Conservation (phyloP, 2,113 vertebrate genomes). For the Cathartes aura region DNA sequence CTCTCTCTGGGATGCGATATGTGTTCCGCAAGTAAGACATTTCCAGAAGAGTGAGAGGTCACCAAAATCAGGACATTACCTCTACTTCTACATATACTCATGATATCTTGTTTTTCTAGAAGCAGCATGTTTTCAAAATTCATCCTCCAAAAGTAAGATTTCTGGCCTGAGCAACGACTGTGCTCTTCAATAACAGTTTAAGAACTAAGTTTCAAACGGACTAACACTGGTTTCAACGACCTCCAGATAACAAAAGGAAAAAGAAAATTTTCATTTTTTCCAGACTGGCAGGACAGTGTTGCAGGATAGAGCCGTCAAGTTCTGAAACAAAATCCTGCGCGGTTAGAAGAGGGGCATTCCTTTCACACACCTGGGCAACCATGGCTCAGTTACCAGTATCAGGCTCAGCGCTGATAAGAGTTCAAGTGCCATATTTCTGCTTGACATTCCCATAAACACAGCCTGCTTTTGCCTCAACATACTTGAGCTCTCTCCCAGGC, state of each 20-base stretch:
- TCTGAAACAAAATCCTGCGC: not conserved
- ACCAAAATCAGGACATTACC: not conserved
- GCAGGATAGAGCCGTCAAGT: not conserved
- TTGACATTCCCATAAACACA: constrained; percentile 64
- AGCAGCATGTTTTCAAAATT: not conserved
- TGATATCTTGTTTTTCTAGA: not conserved
- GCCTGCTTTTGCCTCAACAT: constrained; percentile 39
- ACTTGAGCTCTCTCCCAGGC: constrained; percentile 45
- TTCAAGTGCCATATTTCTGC: constrained; percentile 51
- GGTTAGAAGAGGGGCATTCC: not conserved
- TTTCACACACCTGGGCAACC: constrained; percentile 2
- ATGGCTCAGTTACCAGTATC: not conserved
- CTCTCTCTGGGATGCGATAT: rapidly evolving
- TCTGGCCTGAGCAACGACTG: not conserved
- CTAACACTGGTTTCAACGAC: not conserved
- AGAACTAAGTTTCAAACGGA: not conserved
- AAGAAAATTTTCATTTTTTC: not conserved
- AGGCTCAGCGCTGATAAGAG: not conserved
- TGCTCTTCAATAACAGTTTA: not conserved
- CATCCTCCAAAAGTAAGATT: not conserved
- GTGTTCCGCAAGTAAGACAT: not conserved
- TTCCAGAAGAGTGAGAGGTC: not conserved
- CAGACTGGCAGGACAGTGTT: not conserved
- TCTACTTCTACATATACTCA: not conserved
- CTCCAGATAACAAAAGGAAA: not conserved